Base-by-base conservation (phyloP, 2,113 vertebrate species). In the Poeciliopsis prolifica region DNA sequence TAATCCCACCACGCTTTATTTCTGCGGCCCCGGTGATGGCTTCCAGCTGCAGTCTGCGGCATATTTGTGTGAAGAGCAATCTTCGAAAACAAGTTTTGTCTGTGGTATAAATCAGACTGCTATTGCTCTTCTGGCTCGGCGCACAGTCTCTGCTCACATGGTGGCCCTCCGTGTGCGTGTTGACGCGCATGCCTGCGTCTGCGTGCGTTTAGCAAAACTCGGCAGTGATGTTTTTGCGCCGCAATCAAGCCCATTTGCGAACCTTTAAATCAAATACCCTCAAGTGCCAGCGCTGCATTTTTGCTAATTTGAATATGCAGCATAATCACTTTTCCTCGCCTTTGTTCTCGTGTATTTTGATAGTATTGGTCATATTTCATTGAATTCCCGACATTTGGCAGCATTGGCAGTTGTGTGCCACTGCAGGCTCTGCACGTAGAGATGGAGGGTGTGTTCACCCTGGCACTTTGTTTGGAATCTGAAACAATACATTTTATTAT, bases 51-150 rank as follows among this genome's bases (percentile, higher is more conserved):
- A 61, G 83, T 61, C 77, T 72, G 87, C 81, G 78, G 91, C 85
- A 84, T 87, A 90, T 91, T 91, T 93, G 90, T 92, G 90, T 90
- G 87, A 90, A 85, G 85, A 89, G 84, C 83, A 74, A 92, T 89
- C 89, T 93, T 89, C 80, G 86, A 93, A 94, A 93, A 91, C 91
- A 92, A 85, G 85, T 92, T 94, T 90, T 88, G 89, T 91, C 87
- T 78, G 85, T 82, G 84, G 86, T 84, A 93, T 91, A 88, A 93
- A 94, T 93, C 89, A 93, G 85, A 68, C 78, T 26, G 61, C 76
- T 84, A 92, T 91, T 90, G 90, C 86, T 75, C 80, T 73, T 84
- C 89, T 93, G 92, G 91, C 91, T 91, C 83, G 81, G 84, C 80
- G 83, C 81, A 14, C 64, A 70, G 81, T 88, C 80, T 87, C 87